phyloP scores from a whole-genome alignment of 2,113 vertebrate genomes.

The Andinoacara biseriatus region DNA sequence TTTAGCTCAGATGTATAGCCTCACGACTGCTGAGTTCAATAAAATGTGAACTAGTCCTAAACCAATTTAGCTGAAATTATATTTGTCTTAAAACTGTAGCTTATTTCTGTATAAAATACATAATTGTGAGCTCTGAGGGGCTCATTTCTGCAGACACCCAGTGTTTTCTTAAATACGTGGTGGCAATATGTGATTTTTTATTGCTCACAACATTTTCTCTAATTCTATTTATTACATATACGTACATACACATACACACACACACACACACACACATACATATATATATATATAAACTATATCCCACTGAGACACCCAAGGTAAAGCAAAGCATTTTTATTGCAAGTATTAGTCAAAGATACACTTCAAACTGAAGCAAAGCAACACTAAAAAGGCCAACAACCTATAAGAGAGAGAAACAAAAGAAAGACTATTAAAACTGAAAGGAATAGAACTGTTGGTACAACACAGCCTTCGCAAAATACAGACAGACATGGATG shows the following conservation, averaged over 20 bases:
- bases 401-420: slow-evolving; percentile 72
- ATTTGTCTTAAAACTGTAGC: neutral
- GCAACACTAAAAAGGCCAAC: slow-evolving; percentile 84
- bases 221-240: neutral
- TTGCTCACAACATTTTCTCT: neutral
- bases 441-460: slow-evolving; percentile 74
- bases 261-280: too few species aligned
- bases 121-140: neutral
- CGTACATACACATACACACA: too few species aligned
- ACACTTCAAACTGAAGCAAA: slow-evolving; percentile 87
- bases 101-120: neutral
- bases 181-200: neutral
- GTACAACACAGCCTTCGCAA: slow-evolving; percentile 82
- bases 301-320: slow-evolving; percentile 1
- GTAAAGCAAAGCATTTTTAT: slow-evolving; percentile 87
- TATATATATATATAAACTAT: too few species aligned
- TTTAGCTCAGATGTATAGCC: neutral
- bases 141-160: neutral
- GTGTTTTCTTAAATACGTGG: neutral
- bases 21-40: neutral
- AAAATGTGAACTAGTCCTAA: neutral
- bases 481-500: slow-evolving; percentile 74
- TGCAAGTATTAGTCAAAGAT: slow-evolving; percentile 89
- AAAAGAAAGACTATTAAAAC: slow-evolving; percentile 75
- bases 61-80: neutral